phyloP scores from a whole-genome alignment of 2,113 vertebrate species.

The Amphiprion ocellaris region DNA sequence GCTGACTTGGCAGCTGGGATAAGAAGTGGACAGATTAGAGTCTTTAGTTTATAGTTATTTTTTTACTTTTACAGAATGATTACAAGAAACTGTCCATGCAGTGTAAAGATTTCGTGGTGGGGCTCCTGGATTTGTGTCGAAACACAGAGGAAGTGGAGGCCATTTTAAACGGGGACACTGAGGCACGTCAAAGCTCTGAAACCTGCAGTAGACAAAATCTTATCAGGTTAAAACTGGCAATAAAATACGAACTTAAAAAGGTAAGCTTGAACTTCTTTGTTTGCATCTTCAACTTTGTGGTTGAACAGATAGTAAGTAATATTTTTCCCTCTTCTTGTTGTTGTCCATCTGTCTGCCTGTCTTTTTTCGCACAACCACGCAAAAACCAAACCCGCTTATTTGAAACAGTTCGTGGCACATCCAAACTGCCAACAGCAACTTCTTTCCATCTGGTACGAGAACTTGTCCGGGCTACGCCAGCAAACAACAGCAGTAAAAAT shows the following conservation, averaged over 20 bases:
- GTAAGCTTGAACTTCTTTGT: slow-evolving; percentile 73
- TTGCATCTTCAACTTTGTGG: not conserved
- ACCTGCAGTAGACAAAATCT: slow-evolving; percentile 87
- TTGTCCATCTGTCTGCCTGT: not conserved
- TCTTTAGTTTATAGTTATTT: no score
- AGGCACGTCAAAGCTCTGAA: slow-evolving; percentile 73
- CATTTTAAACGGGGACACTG: slow-evolving; percentile 91
- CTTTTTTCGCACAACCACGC: not conserved
- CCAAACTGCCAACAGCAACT: slow-evolving; percentile 98
- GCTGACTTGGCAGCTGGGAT: no score
- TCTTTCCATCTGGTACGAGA: slow-evolving; percentile 97
- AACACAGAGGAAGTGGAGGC: slow-evolving; percentile 97
- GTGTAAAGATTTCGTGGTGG: slow-evolving; percentile 98
- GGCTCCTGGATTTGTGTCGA: slow-evolving; percentile 95
- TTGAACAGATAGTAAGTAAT: not conserved
- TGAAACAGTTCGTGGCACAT: slow-evolving; percentile 93
- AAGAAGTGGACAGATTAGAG: no score
- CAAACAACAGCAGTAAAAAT: slow-evolving; percentile 93
- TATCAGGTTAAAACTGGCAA: slow-evolving; percentile 94
- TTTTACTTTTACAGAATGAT: slow-evolving; percentile 88
- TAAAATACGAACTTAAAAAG: slow-evolving; percentile 98
- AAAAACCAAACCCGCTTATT: not conserved
- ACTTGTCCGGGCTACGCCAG: slow-evolving; percentile 91
- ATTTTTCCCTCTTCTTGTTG: not conserved
- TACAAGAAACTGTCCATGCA: slow-evolving; percentile 96